phyloP scores from a whole-genome alignment of 1,140 invertebrate genomes.

The Orchestia grillus region DNA sequence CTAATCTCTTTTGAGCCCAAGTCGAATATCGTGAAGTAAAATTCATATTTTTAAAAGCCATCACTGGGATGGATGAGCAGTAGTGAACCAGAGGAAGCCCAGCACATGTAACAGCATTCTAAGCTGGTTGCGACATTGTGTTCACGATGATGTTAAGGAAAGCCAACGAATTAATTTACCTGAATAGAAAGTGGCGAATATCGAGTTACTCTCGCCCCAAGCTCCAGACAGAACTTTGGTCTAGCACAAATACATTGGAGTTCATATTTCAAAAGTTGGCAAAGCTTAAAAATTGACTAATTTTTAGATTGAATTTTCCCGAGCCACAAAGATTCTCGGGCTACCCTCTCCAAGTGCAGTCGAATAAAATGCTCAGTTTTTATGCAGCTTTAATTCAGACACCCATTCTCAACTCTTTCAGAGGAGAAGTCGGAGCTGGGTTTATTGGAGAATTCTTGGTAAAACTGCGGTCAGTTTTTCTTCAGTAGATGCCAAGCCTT shows the following conservation, averaged over 20 bases:
- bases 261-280: neutral
- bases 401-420: neutral
- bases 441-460: slow-evolving; percentile 30
- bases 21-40: too few species aligned
- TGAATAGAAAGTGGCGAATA: neutral
- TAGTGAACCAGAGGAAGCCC: neutral
- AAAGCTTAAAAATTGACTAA: neutral
- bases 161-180: neutral
- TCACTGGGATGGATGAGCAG: neutral
- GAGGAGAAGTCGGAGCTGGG: neutral
- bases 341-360: neutral
- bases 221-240: neutral
- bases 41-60: neutral
- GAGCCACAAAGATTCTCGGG: neutral
- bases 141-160: neutral
- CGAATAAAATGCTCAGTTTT: neutral
- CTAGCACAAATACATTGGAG: neutral
- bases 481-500: neutral
- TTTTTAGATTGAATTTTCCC: neutral
- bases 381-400: neutral
- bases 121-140: neutral
- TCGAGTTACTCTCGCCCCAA: neutral
- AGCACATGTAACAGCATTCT: neutral
- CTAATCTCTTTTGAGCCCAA: too few species aligned
- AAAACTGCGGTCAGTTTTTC: neutral